Percentiles rank a stretch among this genome's conserved stretches.
These are phyloP conservation scores for Microctonus aethiopoides DNA, from an alignment of 2,888 invertebrate species.

Conservation along the genomic window DNA sequence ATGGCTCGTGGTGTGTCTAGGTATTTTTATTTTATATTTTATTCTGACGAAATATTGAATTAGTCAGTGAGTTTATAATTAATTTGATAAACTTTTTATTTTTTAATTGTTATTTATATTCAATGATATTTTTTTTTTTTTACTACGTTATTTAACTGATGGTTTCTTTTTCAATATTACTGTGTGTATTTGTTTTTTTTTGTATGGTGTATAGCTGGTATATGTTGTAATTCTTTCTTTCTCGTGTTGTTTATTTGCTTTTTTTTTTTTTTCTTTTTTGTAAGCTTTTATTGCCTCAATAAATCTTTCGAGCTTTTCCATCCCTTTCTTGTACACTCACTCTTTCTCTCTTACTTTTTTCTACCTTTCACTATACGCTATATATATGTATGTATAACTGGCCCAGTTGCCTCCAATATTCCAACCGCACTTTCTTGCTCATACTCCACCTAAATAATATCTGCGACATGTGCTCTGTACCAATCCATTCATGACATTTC, in stretches of 20 bases:
- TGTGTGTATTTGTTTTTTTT: background rate
- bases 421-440: conserved; percentile 15
- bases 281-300: conserved; percentile 27
- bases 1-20: background rate
- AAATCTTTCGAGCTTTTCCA: conserved; percentile 26
- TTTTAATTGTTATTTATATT: background rate
- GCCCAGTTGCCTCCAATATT: background rate
- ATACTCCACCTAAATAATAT: conserved; percentile 14
- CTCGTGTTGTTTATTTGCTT: conserved; percentile 1
- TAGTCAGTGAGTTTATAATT: background rate
- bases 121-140: background rate
- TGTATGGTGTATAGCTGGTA: background rate
- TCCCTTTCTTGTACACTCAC: background rate
- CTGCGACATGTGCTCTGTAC: conserved; percentile 16
- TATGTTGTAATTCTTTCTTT: conserved; percentile 8
- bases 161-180: background rate
- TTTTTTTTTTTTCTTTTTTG: background rate
- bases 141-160: background rate
- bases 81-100: background rate
- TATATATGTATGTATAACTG: conserved; percentile 9
- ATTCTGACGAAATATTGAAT: background rate
- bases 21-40: background rate
- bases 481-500: conserved; percentile 16
- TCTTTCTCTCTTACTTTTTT: background rate
- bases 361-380: no score